phyloP scores from a whole-genome alignment of 2,888 invertebrate species.

The Cyclophora punctaria region DNA sequence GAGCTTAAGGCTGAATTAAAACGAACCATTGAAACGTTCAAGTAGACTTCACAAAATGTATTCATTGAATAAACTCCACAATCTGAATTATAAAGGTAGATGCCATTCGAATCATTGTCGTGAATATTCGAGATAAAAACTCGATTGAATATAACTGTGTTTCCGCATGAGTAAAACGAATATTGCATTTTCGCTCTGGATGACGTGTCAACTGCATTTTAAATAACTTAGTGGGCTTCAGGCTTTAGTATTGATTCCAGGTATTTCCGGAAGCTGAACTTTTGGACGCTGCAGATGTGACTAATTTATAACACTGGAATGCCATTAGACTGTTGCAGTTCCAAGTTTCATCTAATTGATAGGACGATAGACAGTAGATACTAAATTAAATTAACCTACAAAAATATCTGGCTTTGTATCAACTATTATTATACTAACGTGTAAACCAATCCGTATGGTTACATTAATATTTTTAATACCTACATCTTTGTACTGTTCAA shows the following conservation, averaged over 20 bases:
- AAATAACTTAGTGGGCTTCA: conserved; percentile 61
- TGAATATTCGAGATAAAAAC: conserved; percentile 37
- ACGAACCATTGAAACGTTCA: too few relatives aligned
- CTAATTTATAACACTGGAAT: conserved; percentile 10
- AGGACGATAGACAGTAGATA: too few relatives aligned
- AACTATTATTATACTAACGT: too few relatives aligned
- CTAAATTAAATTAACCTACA: too few relatives aligned
- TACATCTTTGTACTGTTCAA: conserved; percentile 11
- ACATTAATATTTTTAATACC: too few relatives aligned
- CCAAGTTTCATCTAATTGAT: background rate
- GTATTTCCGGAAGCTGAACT: conserved; percentile 34
- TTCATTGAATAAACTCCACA: conserved; percentile 26
- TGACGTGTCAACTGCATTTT: conserved; percentile 71
- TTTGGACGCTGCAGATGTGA: conserved; percentile 12
- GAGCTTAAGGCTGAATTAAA: too few relatives aligned
- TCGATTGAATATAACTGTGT: conserved; percentile 56
- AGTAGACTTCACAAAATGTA: conserved; percentile 9
- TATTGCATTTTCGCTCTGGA: conserved; percentile 64
- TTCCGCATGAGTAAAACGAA: conserved; percentile 62
- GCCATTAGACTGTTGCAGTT: background rate
- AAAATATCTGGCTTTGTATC: too few relatives aligned
- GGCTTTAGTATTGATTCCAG: conserved; percentile 37
- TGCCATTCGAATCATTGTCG: conserved; percentile 29
- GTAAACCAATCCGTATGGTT: too few relatives aligned
- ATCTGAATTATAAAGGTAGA: conserved; percentile 29